Evolutionary conservation across 2,888 invertebrate genomes (phyloP).

Genomic region (Nephrotoma flavescens): DNA sequence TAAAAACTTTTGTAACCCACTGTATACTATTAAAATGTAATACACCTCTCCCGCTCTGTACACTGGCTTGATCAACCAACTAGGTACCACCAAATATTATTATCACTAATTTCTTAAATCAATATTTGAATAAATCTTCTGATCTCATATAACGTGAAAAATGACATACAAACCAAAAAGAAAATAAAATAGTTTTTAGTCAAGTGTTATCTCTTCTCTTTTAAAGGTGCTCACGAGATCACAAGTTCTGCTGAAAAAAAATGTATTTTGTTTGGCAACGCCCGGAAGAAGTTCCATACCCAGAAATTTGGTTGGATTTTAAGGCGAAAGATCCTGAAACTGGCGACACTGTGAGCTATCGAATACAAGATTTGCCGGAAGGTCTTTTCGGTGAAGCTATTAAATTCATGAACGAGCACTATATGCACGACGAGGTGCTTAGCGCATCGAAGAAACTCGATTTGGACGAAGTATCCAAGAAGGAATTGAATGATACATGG

Average conservation of each 20-base stretch:
- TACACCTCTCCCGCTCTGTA: neutral
- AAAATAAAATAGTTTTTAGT: neutral
- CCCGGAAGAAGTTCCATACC: neutral
- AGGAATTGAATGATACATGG: neutral
- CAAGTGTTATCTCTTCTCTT: neutral
- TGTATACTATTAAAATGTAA: too few relatives aligned
- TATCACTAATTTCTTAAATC: neutral
- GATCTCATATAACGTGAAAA: neutral
- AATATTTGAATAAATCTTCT: neutral
- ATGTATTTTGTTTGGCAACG: neutral
- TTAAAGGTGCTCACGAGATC: neutral
- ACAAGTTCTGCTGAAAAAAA: neutral
- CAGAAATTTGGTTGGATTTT: slow-evolving; percentile 3
- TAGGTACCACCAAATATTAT: neutral
- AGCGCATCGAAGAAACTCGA: neutral
- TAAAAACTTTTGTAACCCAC: too few relatives aligned
- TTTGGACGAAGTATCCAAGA: neutral
- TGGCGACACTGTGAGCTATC: neutral
- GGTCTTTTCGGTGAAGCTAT: neutral
- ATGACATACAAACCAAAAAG: neutral
- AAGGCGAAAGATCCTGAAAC: neutral
- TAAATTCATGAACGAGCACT: neutral
- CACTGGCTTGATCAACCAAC: neutral
- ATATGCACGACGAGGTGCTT: slow-evolving; percentile 2
- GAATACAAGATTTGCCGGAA: slow-evolving; percentile 4